Conservation (phyloP, 2,797 vertebrate species). For the Hipposideros larvatus region DNA sequence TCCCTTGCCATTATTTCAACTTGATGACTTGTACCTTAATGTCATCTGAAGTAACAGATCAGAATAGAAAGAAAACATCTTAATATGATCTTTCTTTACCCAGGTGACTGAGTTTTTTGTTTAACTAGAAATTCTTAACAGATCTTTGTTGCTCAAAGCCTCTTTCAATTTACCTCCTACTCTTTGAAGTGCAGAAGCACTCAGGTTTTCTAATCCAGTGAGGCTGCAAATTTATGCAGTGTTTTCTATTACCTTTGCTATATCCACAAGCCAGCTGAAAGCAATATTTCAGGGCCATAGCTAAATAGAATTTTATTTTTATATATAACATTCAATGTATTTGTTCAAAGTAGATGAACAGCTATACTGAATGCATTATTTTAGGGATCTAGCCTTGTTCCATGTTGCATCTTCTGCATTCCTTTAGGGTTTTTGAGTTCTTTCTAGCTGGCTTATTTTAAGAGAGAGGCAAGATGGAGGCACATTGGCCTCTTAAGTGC, state of each 20-base stretch:
- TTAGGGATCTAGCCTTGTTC: neutral
- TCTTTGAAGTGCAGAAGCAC: neutral
- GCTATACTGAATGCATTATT: neutral
- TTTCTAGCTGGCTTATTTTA: neutral
- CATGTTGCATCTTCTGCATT: neutral
- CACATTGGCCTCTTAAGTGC: neutral
- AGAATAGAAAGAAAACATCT: neutral
- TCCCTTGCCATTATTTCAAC: neutral
- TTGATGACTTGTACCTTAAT: neutral
- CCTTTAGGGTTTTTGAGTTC: neutral
- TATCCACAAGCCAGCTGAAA: neutral
- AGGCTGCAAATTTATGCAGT: neutral
- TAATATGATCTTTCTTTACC: neutral
- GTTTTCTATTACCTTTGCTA: neutral
- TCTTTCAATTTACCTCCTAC: neutral
- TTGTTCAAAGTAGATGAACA: neutral
- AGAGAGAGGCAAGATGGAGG: neutral
- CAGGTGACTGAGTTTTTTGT: neutral
- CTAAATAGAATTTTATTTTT: neutral
- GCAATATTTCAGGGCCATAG: neutral
- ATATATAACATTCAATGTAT: neutral
- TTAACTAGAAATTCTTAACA: neutral
- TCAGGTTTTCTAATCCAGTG: neutral
- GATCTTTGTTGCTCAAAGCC: neutral
- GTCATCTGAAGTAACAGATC: neutral